Base-by-base conservation (phyloP, 2,888 invertebrate species). In the Tolmerus cingulatus region DNA sequence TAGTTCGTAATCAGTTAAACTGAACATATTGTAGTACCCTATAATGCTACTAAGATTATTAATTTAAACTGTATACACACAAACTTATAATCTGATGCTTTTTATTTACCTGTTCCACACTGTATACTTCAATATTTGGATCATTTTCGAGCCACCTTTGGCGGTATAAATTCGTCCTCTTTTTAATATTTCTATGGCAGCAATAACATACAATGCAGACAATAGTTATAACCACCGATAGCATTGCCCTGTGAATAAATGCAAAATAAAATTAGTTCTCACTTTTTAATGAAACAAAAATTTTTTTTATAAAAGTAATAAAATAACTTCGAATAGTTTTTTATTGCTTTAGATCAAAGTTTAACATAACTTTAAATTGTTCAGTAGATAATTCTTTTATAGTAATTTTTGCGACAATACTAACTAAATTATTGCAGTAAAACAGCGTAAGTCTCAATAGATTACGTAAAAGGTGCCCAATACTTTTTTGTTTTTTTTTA, bases 131-230 rank as follows among this genome's bases (percentile, higher is more conserved):
- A 92, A 92, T 92, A 89, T 92, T 92, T 79, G 92, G 91, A 90
- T 92, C 92, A 89, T 90, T 92, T 88, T 93, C 92, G 88, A 92
- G 89, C 92, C 92, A 92, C 85, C 91, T 91, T 87, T 92, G 92
- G 74, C 92, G 90, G 89, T 92, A 92, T 86, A 92, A 91, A 89
- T 92, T 92, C 34, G 92, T 92, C 19, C 92, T 91, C 89, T 92
- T 92, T 88, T 92, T 92, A 78, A 92, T 92, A 90, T 91, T 92
- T 87, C 93, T 92, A 90, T 93, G 92, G 91, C 95, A 95, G 92
- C 95, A 95, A 92, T 95, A 96, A 92, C 96, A 97, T 88, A 96
- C 95, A 55, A 96, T 94, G 90, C 96, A 95, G 87, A 96, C 94
- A 79, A 96, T 95, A 90, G 96, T 94, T 90, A 96, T 94, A 89